Evolutionary conservation across 1,140 invertebrate genomes (phyloP).

Genomic region (Ceratosolen solmsi): DNA sequence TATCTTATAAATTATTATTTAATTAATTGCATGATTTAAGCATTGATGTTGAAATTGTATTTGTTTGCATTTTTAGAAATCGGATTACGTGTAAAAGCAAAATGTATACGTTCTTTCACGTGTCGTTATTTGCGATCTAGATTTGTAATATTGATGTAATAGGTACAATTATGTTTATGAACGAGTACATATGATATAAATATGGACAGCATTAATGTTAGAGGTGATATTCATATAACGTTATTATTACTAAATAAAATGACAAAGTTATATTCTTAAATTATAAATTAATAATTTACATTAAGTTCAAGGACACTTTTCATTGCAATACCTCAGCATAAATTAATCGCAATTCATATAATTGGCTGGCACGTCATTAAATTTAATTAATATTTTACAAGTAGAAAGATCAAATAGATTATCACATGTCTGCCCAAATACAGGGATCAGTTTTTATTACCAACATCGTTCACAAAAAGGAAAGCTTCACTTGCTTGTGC

Average conservation of each 20-base stretch:
- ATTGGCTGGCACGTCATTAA: background rate
- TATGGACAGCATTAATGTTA: too few relatives aligned
- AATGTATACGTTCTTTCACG: too few relatives aligned
- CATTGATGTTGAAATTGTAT: too few relatives aligned
- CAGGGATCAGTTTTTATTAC: background rate
- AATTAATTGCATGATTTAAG: too few relatives aligned
- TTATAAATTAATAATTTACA: background rate
- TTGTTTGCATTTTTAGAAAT: too few relatives aligned
- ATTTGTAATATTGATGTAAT: background rate
- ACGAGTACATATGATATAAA: too few relatives aligned
- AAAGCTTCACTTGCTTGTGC: background rate
- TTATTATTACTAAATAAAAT: background rate
- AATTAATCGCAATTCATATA: background rate
- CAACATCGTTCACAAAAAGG: background rate
- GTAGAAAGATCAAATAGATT: background rate
- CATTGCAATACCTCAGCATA: background rate
- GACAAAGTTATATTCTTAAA: background rate
- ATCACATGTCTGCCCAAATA: background rate
- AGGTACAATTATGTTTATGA: background rate
- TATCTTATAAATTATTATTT: too few relatives aligned
- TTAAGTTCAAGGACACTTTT: background rate
- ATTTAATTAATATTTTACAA: slow-evolving; percentile 1
- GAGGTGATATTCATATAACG: too few relatives aligned
- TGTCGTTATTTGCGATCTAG: background rate
- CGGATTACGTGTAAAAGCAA: too few relatives aligned